phyloP scores from a whole-genome alignment of 2,888 invertebrate species.

The Drosophila pegasa region DNA sequence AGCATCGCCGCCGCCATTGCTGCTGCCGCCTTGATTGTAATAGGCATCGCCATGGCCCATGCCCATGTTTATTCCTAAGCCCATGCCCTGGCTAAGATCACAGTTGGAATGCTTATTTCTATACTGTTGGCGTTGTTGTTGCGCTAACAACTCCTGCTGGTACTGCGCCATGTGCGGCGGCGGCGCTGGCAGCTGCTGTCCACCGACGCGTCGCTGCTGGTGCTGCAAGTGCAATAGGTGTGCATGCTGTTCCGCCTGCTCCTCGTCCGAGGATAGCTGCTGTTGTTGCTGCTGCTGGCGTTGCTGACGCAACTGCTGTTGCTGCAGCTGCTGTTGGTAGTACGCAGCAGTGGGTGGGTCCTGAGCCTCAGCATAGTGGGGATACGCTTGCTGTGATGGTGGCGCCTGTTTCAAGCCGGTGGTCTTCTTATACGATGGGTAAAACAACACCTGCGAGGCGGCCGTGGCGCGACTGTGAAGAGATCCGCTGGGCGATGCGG shows the following conservation, averaged over 20 bases:
- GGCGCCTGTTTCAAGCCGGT: conserved; percentile 63
- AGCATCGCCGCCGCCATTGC: conserved; percentile 52
- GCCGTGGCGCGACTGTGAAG: conserved; percentile 82
- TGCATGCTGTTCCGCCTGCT: conserved; percentile 82
- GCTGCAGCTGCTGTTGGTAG: conserved; percentile 67
- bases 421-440: conserved; percentile 84
- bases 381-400: conserved; percentile 62
- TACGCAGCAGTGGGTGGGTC: conserved; percentile 77
- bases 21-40: conserved; percentile 77
- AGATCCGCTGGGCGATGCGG: conserved; percentile 82
- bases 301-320: conserved; percentile 65
- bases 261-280: conserved; percentile 82
- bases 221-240: conserved; percentile 79
- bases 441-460: conserved; percentile 81
- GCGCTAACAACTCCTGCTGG: conserved; percentile 70
- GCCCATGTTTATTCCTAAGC: conserved; percentile 56
- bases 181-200: conserved; percentile 70
- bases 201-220: conserved; percentile 73
- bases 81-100: conserved; percentile 76
- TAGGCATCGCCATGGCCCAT: conserved; percentile 74
- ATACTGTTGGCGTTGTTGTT: conserved; percentile 71
- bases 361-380: conserved; percentile 82
- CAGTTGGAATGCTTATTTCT: conserved; percentile 84
- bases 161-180: conserved; percentile 77
- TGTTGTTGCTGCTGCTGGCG: conserved; percentile 75